Conservation (phyloP, 1,140 invertebrate species). For the Orius insidiosus region DNA sequence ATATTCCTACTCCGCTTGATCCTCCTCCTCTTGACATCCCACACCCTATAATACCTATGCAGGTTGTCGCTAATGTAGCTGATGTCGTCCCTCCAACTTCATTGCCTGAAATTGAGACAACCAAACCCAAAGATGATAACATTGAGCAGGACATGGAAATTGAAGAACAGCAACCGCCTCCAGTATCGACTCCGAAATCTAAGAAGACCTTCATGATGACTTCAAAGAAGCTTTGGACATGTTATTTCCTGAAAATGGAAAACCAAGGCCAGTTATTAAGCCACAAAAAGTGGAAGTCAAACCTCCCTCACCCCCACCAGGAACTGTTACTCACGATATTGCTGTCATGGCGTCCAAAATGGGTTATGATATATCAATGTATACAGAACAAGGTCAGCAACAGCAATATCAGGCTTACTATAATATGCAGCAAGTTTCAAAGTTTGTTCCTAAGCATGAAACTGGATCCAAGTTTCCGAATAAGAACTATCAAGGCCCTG, state of each 20-base stretch:
- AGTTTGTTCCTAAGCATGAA: too few relatives aligned
- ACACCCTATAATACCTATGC: background rate
- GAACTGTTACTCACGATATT: too few relatives aligned
- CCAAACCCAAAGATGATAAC: constrained; percentile 7
- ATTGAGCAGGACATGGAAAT: constrained; percentile 17
- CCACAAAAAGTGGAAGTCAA: too few relatives aligned
- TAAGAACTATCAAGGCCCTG: too few relatives aligned
- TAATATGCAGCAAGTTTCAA: too few relatives aligned
- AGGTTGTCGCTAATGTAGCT: background rate
- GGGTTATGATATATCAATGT: too few relatives aligned
- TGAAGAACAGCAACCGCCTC: constrained; percentile 11
- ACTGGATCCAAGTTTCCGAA: too few relatives aligned
- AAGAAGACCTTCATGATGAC: constrained; percentile 15
- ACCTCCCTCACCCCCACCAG: too few relatives aligned
- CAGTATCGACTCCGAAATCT: background rate
- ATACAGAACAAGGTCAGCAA: background rate
- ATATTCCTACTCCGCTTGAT: too few relatives aligned
- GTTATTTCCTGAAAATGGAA: constrained; percentile 15
- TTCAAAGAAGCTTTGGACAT: constrained; percentile 17
- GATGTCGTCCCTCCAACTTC: background rate
- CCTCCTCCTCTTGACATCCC: too few relatives aligned
- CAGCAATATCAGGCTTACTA: background rate
- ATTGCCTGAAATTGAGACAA: background rate
- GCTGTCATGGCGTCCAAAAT: too few relatives aligned
- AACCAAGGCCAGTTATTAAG: too few relatives aligned